Conservation (phyloP, 2,888 invertebrate genomes). For the Trichopoda pennipes region DNA sequence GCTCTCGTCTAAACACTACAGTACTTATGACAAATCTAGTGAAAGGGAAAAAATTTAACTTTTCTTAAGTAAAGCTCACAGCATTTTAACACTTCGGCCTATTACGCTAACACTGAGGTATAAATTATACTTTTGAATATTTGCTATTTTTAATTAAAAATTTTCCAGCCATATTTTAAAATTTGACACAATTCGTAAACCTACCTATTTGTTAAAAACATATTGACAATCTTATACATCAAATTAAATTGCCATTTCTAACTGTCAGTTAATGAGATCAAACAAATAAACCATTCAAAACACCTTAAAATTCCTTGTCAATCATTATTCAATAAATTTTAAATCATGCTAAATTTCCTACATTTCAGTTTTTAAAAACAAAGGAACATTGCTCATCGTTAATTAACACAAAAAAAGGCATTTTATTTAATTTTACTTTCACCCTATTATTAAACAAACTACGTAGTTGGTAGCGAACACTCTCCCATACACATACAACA, state of each 20-base stretch:
- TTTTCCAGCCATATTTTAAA: no score
- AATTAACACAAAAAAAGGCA: constrained; percentile 1
- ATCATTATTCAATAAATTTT: constrained; percentile 20
- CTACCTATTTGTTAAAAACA: no score
- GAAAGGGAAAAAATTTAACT: no score
- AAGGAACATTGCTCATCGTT: not conserved
- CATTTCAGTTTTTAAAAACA: not conserved
- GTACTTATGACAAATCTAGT: no score
- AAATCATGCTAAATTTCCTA: not conserved
- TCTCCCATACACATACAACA: not conserved
- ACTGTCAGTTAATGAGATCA: not conserved
- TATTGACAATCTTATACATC: no score
- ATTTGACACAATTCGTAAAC: no score
- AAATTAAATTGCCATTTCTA: not conserved
- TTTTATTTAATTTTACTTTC: constrained; percentile 51
- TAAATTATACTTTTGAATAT: no score
- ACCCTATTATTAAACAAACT: constrained; percentile 41
- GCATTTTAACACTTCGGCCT: no score
- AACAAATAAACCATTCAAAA: constrained; percentile 11
- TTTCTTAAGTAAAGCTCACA: no score
- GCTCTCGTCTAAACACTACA: no score
- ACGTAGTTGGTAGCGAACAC: constrained; percentile 36
- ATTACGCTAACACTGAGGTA: no score
- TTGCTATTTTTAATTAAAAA: no score
- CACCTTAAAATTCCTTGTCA: constrained; percentile 40